Evolutionary conservation across 2,113 vertebrate species (phyloP).

Genomic region (Istiophorus platypterus): DNA sequence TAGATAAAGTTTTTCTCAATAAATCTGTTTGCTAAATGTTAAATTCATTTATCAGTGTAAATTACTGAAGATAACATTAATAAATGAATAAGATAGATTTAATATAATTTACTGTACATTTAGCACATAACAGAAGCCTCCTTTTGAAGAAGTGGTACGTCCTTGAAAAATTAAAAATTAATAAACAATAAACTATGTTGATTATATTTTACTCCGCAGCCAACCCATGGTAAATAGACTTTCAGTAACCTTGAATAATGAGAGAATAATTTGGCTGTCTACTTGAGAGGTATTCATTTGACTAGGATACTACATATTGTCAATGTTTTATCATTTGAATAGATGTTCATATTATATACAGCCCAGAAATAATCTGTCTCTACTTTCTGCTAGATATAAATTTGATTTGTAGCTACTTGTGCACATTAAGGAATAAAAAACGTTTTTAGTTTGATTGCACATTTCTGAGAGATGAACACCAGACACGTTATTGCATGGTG

Average conservation of each 20-base stretch:
- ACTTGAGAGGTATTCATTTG: neutral
- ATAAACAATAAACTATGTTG: neutral
- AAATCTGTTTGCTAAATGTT: constrained; percentile 43
- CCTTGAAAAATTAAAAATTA: constrained; percentile 6
- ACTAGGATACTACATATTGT: neutral
- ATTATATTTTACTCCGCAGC: neutral
- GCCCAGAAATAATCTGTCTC: neutral
- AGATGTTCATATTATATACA: neutral
- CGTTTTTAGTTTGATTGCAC: neutral
- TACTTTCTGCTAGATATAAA: neutral
- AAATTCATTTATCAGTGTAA: constrained; percentile 52
- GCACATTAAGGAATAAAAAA: neutral
- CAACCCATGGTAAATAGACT: neutral
- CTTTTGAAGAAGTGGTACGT: neutral
- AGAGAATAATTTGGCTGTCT: neutral
- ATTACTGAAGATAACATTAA: constrained; percentile 32
- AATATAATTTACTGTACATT: constrained; percentile 15
- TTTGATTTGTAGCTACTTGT: neutral
- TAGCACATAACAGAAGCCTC: neutral
- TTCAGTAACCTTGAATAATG: neutral
- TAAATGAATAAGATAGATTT: constrained; percentile 48
- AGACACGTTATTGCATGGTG: neutral
- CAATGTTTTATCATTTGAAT: neutral
- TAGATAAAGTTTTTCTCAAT: constrained; percentile 37
- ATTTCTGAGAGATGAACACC: neutral